Evolutionary conservation across 2,888 invertebrate species (phyloP).

Genomic region (Oscheius sp.): DNA sequence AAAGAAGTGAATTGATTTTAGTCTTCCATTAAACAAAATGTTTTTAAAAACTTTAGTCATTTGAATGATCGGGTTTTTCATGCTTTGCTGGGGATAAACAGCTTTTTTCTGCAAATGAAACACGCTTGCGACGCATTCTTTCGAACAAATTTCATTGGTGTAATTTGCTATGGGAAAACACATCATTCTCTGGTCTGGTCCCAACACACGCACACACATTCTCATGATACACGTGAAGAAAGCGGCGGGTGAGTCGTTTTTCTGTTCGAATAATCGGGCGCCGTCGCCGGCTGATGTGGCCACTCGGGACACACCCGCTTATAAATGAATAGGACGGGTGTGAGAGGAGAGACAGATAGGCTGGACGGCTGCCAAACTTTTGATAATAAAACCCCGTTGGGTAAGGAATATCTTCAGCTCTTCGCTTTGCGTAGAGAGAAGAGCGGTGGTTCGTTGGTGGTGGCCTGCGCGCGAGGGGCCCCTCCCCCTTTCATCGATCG

Average conservation of each 20-base stretch:
- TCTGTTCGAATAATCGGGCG: constrained; percentile 30
- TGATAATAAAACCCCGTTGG: too few species aligned
- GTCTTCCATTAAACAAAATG: too few species aligned
- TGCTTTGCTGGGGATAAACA: too few species aligned
- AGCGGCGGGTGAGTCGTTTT: constrained; percentile 22
- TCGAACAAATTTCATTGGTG: too few species aligned
- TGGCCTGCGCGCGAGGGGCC: constrained; percentile 30
- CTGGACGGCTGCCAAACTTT: background rate
- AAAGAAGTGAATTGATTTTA: too few species aligned
- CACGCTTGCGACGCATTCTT: too few species aligned
- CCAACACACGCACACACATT: constrained; percentile 5
- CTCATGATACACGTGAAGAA: constrained; percentile 22
- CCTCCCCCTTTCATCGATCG: constrained; percentile 28
- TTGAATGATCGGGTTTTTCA: too few species aligned
- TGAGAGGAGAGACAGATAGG: background rate
- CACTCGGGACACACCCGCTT: constrained; percentile 7
- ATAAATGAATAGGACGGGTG: constrained; percentile 27
- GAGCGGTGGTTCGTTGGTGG: constrained; percentile 35
- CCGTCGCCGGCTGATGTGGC: background rate
- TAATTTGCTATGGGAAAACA: too few species aligned
- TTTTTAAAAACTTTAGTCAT: too few species aligned
- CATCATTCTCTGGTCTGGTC: too few species aligned
- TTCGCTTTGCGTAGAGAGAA: constrained; percentile 9
- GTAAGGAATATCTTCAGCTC: background rate
- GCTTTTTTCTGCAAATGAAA: too few species aligned